Percentiles rank a stretch among this genome's conserved stretches.
phyloP scores from a whole-genome alignment of 2,797 vertebrate genomes.

The Chaetophractus vellerosus region DNA sequence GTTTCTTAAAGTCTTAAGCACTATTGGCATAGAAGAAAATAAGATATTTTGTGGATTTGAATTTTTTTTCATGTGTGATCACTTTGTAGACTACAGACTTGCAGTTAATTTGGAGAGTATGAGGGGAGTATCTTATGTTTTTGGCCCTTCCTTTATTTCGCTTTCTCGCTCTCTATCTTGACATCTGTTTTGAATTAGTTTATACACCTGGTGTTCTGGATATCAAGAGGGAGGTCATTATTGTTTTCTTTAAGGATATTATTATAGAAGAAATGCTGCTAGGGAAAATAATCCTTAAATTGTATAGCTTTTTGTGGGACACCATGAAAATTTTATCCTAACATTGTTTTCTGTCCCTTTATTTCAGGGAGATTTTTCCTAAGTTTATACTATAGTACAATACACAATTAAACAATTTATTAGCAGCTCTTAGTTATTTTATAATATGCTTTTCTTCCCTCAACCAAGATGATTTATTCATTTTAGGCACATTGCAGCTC shows the following conservation, averaged over 20 bases:
- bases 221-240: neutral
- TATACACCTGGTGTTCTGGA: neutral
- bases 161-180: neutral
- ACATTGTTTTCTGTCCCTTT: neutral
- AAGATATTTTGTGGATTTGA: neutral
- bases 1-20: neutral
- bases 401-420: neutral
- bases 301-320: neutral
- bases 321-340: neutral
- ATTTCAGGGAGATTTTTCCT: neutral
- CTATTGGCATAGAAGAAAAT: neutral
- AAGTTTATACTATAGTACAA: neutral
- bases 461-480: neutral
- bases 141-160: neutral
- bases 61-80: neutral
- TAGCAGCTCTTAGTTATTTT: neutral
- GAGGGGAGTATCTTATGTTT: accelerated
- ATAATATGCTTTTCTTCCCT: neutral
- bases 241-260: neutral
- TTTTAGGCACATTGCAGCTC: neutral
- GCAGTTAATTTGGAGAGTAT: neutral
- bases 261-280: neutral
- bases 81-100: neutral
- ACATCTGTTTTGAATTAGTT: neutral
- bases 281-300: neutral